phyloP scores from a whole-genome alignment of 1,140 invertebrate species.

The Orius insidiosus region DNA sequence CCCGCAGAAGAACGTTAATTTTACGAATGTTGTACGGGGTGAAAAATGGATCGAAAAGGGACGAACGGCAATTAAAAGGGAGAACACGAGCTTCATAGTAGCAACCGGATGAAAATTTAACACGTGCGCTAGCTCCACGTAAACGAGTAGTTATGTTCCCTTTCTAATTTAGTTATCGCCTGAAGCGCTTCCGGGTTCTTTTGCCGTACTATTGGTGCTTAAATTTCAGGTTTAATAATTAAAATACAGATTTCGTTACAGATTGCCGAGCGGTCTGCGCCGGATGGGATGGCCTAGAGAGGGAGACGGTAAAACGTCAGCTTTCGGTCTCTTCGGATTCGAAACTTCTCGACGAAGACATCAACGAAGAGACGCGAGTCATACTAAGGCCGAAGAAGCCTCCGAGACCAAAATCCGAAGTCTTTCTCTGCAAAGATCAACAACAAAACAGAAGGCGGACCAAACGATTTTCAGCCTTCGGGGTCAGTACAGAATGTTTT shows the following conservation, averaged over 20 bases:
- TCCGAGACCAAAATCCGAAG: constrained; percentile 74
- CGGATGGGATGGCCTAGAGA: constrained; percentile 49
- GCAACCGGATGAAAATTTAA: no score
- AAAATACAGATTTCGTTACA: constrained; percentile 1
- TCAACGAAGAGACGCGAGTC: constrained; percentile 65
- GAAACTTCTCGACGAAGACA: constrained; percentile 69
- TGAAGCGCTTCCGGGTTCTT: no score
- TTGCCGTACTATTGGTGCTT: no score
- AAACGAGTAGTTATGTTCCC: no score
- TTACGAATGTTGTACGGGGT: no score
- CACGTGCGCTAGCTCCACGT: no score
- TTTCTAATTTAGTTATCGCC: no score
- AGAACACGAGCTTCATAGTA: no score
- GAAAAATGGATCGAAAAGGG: no score
- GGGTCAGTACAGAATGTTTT: constrained; percentile 42
- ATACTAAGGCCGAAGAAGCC: constrained; percentile 74
- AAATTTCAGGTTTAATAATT: background rate
- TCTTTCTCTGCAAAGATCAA: constrained; percentile 50
- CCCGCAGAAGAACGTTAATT: no score
- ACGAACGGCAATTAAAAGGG: no score
- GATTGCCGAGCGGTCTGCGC: constrained; percentile 11
- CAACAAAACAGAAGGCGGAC: constrained; percentile 38
- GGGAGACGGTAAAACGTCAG: constrained; percentile 67
- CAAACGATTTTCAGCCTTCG: constrained; percentile 80
- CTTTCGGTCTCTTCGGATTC: constrained; percentile 79